Conservation (phyloP, 2,888 invertebrate species). For the Aromia moschata region DNA sequence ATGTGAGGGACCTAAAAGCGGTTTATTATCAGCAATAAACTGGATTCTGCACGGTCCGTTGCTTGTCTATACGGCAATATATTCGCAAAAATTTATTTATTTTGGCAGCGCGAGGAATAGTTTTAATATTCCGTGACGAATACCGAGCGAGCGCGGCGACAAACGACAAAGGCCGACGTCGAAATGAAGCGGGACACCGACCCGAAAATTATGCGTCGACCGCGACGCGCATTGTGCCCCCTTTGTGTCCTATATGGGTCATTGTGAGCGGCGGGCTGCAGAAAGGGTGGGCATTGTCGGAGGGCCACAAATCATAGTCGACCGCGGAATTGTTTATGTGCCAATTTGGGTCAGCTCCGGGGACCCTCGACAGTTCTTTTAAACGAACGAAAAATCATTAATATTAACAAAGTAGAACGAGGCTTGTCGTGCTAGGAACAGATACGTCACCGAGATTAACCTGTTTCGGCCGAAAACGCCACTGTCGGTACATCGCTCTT, state of each 20-base stretch:
- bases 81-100: conserved; percentile 49
- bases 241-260: conserved; percentile 4
- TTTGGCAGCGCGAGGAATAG: conserved; percentile 49
- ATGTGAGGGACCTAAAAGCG: conserved; percentile 30
- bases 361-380: too few relatives aligned
- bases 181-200: conserved; percentile 27
- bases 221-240: not conserved
- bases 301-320: too few relatives aligned
- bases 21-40: conserved; percentile 46
- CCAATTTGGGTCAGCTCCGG: too few relatives aligned
- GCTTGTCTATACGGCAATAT: conserved; percentile 48
- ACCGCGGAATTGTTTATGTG: too few relatives aligned
- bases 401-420: too few relatives aligned
- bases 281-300: too few relatives aligned
- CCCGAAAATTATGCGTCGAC: conserved; percentile 28
- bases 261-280: conserved; percentile 2
- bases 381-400: too few relatives aligned
- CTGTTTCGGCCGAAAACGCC: too few relatives aligned
- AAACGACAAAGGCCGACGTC: conserved; percentile 38
- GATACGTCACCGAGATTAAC: too few relatives aligned
- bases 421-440: too few relatives aligned
- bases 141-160: conserved; percentile 34
- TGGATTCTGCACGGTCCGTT: conserved; percentile 49
- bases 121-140: conserved; percentile 51
- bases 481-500: too few relatives aligned